Evolutionary conservation across 2,797 vertebrate genomes (phyloP).

Genomic region (Pseudotriccus pelzelni): DNA sequence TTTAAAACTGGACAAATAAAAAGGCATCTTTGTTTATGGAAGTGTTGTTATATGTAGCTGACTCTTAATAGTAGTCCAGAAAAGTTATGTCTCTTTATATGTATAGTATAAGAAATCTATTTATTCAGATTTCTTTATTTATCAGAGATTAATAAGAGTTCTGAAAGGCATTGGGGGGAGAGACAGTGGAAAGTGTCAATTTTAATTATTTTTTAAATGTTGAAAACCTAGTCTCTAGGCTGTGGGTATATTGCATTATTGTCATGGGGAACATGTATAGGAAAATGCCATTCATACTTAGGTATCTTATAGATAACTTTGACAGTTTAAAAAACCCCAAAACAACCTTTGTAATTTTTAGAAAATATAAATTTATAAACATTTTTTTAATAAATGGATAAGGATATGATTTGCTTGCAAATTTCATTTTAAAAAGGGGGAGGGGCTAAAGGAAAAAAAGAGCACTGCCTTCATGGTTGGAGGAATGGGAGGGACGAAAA

Average conservation of each 20-base stretch:
- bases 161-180: background rate
- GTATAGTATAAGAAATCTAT: background rate
- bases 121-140: background rate
- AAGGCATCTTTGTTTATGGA: background rate
- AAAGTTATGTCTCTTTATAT: background rate
- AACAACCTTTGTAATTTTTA: accelerated
- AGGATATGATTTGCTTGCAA: background rate
- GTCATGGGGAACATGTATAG: accelerated
- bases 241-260: background rate
- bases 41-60: background rate
- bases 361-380: background rate
- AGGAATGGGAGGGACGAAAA: background rate
- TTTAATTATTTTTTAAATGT: background rate
- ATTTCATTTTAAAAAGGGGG: background rate
- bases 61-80: background rate
- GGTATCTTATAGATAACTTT: background rate
- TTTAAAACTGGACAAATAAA: background rate
- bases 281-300: background rate
- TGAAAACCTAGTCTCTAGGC: background rate
- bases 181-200: background rate
- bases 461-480: background rate
- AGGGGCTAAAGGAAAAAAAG: background rate
- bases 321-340: background rate
- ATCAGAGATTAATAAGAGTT: background rate
- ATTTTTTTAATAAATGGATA: background rate